These are phyloP conservation scores for Mirza zaza DNA, from an alignment of 2,113 vertebrate species.

Conservation along the genomic window DNA sequence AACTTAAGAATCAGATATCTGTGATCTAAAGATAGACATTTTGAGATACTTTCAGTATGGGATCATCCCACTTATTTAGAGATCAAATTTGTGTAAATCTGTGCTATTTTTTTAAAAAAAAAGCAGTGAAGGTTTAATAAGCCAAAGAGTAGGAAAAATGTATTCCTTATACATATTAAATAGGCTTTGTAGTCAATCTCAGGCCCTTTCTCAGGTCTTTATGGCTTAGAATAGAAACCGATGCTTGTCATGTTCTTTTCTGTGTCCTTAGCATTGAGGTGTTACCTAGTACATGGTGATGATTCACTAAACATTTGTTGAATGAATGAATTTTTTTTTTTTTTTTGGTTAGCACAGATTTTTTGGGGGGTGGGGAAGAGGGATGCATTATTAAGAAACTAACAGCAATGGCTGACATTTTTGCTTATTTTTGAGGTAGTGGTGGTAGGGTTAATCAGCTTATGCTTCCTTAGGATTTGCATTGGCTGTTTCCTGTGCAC, in stretches of 20 bases:
- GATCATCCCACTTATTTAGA: constrained; percentile 1
- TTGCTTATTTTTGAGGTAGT: constrained; percentile 16
- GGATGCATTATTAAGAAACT: neutral
- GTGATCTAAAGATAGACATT: neutral
- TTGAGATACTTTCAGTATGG: neutral
- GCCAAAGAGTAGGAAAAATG: neutral
- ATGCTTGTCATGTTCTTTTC: neutral
- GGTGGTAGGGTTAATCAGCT: neutral
- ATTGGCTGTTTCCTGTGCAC: neutral
- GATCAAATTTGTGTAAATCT: neutral
- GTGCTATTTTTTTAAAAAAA: neutral
- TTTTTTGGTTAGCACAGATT: neutral
- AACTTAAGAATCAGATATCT: neutral
- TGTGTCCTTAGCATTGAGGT: neutral
- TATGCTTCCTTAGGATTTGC: neutral
- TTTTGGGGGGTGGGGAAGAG: neutral
- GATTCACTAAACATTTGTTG: neutral
- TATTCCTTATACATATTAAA: neutral
- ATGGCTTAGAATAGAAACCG: neutral
- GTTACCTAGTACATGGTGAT: neutral
- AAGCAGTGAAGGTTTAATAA: neutral
- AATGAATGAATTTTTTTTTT: neutral
- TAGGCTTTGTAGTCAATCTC: neutral
- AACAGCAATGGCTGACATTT: neutral
- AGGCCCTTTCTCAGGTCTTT: neutral